phyloP scores from a whole-genome alignment of 2,797 vertebrate genomes.

The Discoglossus pictus region DNA sequence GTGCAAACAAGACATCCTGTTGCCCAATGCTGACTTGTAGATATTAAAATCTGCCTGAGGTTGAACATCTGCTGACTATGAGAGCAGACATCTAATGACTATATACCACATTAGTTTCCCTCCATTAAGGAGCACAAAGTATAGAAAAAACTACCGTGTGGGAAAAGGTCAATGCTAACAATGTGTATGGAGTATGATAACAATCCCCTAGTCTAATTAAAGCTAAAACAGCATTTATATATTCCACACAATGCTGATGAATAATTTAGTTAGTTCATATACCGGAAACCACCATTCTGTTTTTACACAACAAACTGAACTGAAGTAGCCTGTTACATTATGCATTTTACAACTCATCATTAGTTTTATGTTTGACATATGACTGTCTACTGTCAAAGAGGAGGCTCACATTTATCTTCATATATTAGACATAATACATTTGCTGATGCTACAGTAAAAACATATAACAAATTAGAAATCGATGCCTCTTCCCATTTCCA shows the following conservation, averaged over 20 bases:
- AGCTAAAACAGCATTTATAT: slow-evolving; percentile 33
- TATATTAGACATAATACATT: slow-evolving; percentile 25
- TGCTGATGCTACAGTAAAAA: slow-evolving; percentile 32
- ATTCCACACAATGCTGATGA: slow-evolving; percentile 32
- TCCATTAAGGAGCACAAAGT: slow-evolving; percentile 30
- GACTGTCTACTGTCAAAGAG: slow-evolving; percentile 16
- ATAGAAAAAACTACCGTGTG: slow-evolving; percentile 20
- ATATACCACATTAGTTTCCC: neutral
- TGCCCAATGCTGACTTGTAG: neutral
- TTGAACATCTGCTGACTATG: slow-evolving; percentile 13
- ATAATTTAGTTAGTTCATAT: slow-evolving; percentile 33
- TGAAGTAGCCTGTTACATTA: slow-evolving; percentile 6
- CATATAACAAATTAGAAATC: slow-evolving; percentile 22
- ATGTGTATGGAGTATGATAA: slow-evolving; percentile 41
- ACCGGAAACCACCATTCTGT: slow-evolving; percentile 17
- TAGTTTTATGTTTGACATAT: slow-evolving; percentile 27
- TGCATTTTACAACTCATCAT: neutral
- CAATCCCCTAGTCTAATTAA: slow-evolving; percentile 40
- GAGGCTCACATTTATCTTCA: slow-evolving; percentile 42
- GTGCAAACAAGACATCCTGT: no score
- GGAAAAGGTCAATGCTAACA: slow-evolving; percentile 29
- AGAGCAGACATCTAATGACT: slow-evolving; percentile 6
- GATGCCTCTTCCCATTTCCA: slow-evolving; percentile 2
- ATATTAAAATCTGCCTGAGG: neutral
- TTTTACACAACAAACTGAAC: slow-evolving; percentile 26